phyloP scores from a whole-genome alignment of 2,113 vertebrate species.

The Rhinopomastus cyanomelas region DNA sequence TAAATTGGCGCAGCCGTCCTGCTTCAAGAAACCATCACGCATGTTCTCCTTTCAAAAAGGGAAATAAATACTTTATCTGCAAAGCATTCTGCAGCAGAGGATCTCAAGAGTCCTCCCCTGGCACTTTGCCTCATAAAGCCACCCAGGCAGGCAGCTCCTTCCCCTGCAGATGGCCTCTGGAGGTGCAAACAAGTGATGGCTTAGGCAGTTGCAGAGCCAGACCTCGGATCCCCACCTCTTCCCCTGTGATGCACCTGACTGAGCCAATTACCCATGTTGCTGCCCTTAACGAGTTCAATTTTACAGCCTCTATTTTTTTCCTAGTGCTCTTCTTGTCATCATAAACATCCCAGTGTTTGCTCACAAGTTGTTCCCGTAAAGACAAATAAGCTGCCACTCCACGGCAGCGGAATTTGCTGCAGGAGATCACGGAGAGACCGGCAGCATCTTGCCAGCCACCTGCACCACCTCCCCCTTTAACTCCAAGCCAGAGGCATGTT shows the following conservation, averaged over 20 bases:
- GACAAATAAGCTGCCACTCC: slow-evolving; percentile 32
- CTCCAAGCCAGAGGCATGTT: slow-evolving; percentile 52
- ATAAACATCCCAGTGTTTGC: slow-evolving; percentile 41
- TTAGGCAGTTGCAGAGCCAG: fast-evolving
- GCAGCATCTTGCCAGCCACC: slow-evolving; percentile 22
- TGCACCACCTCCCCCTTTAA: slow-evolving; percentile 32
- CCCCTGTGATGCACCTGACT: background rate
- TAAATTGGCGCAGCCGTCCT: slow-evolving; percentile 20
- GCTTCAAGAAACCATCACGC: slow-evolving; percentile 9
- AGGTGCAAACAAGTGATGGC: background rate
- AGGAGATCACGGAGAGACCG: background rate
- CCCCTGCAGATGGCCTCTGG: background rate
- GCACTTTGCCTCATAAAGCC: background rate
- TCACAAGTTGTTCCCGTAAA: slow-evolving; percentile 38
- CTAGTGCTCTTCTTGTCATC: slow-evolving; percentile 1
- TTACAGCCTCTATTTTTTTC: slow-evolving; percentile 3
- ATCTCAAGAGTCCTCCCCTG: background rate
- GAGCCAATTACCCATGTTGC: background rate
- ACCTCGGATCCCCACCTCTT: background rate
- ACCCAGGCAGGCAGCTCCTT: background rate
- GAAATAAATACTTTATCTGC: slow-evolving; percentile 40
- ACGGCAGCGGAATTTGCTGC: slow-evolving; percentile 39
- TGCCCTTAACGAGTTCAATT: background rate
- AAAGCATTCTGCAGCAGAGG: background rate
- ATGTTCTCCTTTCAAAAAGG: slow-evolving; percentile 26